These are phyloP conservation scores for Anodontia alba DNA, from an alignment of 2,888 invertebrate species.

Conservation along the genomic window DNA sequence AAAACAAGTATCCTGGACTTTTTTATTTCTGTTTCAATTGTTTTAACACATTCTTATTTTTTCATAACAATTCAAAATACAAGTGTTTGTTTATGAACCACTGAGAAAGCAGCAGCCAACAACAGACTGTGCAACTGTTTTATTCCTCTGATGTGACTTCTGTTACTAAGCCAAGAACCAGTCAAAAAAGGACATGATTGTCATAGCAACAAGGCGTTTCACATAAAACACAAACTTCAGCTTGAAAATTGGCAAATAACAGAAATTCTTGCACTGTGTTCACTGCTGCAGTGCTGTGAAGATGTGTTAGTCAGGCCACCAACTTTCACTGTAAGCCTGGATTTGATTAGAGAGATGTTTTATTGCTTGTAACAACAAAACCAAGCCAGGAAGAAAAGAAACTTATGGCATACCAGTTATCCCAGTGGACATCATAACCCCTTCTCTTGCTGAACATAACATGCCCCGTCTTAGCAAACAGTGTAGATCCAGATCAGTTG, in stretches of 20 bases:
- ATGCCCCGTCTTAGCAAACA: no score
- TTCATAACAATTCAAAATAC: no score
- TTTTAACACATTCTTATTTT: no score
- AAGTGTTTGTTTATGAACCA: no score
- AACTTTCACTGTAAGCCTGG: neutral
- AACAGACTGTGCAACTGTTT: slow-evolving; percentile 10
- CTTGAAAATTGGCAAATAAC: slow-evolving; percentile 17
- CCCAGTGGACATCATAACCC: no score
- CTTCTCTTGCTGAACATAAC: no score
- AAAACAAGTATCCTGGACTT: no score
- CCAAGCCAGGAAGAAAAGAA: no score
- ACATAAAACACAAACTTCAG: slow-evolving; percentile 12
- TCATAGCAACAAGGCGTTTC: slow-evolving; percentile 19
- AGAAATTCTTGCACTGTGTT: slow-evolving; percentile 12
- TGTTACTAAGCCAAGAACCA: slow-evolving; percentile 4
- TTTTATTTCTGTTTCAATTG: no score
- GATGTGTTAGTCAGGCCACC: neutral
- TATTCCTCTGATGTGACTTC: neutral
- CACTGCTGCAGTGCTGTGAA: slow-evolving; percentile 1
- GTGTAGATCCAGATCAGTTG: no score
- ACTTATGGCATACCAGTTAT: no score
- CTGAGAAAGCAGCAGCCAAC: neutral
- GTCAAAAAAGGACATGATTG: slow-evolving; percentile 18
- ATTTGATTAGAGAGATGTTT: slow-evolving; percentile 5
- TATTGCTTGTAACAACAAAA: no score